A percentile compares a stretch with the other conserved stretches of the same genome.
phyloP scores from a whole-genome alignment of 2,888 invertebrate species.

The Rugalucina vietnamica region DNA sequence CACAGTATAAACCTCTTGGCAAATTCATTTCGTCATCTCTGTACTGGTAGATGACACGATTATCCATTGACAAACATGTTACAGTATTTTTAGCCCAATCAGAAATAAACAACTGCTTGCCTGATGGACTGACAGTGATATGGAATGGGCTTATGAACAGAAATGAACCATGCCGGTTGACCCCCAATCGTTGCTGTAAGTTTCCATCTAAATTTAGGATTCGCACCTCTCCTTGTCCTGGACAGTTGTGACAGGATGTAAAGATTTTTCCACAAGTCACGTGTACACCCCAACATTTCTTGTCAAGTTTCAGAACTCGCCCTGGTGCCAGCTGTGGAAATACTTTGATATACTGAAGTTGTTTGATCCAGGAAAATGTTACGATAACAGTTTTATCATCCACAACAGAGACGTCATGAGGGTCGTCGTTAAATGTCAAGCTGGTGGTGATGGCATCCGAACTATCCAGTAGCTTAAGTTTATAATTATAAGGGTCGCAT shows the following conservation, averaged over 20 bases:
- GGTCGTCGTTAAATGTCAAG: not conserved
- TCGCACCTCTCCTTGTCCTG: not conserved
- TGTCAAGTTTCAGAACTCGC: not conserved
- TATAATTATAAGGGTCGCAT: not conserved
- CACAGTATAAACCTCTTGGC: not conserved
- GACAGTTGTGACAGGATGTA: not conserved
- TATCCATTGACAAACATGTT: not conserved
- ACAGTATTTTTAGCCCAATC: not conserved
- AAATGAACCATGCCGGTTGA: not conserved
- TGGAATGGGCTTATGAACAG: not conserved
- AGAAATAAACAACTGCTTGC: not conserved
- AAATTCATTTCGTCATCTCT: not conserved
- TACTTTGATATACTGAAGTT: not conserved
- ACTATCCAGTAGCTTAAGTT: not conserved
- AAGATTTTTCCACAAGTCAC: not conserved
- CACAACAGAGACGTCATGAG: not conserved
- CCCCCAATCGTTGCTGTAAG: not conserved
- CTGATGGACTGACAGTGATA: not conserved
- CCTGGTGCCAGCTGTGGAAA: not conserved
- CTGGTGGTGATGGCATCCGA: not conserved
- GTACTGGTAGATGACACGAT: not conserved
- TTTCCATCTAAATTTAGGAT: not conserved
- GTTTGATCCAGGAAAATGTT: not conserved
- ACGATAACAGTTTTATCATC: not conserved
- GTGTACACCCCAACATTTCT: not conserved